A percentile compares a stretch with the other conserved stretches of the same genome.
These are phyloP conservation scores for Glossophaga mutica DNA, from an alignment of 2,797 vertebrate species.

Conservation along the genomic window DNA sequence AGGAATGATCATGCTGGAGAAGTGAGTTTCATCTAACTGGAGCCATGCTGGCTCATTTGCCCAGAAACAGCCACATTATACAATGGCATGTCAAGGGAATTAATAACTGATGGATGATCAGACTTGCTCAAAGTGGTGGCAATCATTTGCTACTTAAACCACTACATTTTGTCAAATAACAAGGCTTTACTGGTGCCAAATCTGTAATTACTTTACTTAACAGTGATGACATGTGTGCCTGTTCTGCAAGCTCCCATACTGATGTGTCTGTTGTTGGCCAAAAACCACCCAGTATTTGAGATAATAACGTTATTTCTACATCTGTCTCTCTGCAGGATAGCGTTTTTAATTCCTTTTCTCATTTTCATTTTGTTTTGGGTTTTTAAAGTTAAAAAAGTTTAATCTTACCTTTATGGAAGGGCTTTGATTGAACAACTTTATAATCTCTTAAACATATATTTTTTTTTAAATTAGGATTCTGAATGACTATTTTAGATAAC, in stretches of 20 bases:
- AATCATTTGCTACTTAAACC: constrained; percentile 77
- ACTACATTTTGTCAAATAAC: constrained; percentile 70
- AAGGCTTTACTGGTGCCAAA: constrained; percentile 70
- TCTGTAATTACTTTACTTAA: constrained; percentile 76
- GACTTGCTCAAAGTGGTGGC: constrained; percentile 58
- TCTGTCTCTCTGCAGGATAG: constrained; percentile 69
- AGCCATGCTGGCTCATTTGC: not conserved
- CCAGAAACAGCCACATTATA: constrained; percentile 34
- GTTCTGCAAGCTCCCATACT: constrained; percentile 64
- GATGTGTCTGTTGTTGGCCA: constrained; percentile 63
- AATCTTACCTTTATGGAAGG: not conserved
- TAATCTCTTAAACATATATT: not conserved
- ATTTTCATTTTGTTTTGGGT: constrained; percentile 3
- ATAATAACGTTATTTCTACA: constrained; percentile 66
- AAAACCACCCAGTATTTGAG: constrained; percentile 49
- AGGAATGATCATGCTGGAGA: not conserved
- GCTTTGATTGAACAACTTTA: not conserved
- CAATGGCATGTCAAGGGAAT: constrained; percentile 41
- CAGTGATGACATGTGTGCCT: constrained; percentile 62
- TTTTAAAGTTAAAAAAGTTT: constrained; percentile 26
- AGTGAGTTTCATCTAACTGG: constrained; percentile 61
- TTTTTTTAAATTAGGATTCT: not conserved
- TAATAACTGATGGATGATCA: constrained; percentile 67
- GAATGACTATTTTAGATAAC: not conserved
- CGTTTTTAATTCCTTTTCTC: constrained; percentile 20